Evolutionary conservation across 1,140 invertebrate species (phyloP), one percentile per base, ranked within the genome.

Genomic region (Samia ricini): DNA sequence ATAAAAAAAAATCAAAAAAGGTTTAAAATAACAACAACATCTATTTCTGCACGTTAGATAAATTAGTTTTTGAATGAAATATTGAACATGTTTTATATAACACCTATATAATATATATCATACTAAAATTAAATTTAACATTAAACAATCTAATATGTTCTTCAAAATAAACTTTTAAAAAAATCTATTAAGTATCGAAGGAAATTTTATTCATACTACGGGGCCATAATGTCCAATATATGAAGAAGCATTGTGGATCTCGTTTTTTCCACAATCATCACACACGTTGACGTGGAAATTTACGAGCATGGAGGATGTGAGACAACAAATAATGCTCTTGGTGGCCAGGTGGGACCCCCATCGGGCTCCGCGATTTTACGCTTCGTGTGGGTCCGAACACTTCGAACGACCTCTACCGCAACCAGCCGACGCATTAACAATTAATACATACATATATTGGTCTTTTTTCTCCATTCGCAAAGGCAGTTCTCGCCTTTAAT

Each of bases 251-350:
- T 85, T 85, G 82, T 84, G 72, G 79, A 76, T 74, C 71, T 79
- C 68, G 69, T 89, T 88, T 86, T 85, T 89, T 83, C 76, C 79
- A 86, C 80, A 77, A 84, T 83, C 85, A 83, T 85, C 84, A 81
- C 87, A 89, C 87, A 89, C 87, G 83, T 88, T 85, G 85, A 85
- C 83, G 81, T 77, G 87, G 71, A 86, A 88, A 88, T 89, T 89
- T 89, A 89, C 83, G 87, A 89, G 85, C 85, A 83, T 83, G 81
- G 79, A 83, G 58, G 81, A 88, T 87, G 82, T 79, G 79, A 87
- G 83, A 87, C 85, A 88, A 89, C 87, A 89, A 88, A 89, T 87
- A 86, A 86, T 86, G 72, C 72, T 70, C 74, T 77, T 76, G 73
- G 76, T 73, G 77, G 76, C 85, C 80, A 86, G 87, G 81, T 81